Conservation (phyloP, 2,888 invertebrate genomes). For the Drosophila helvetica region DNA sequence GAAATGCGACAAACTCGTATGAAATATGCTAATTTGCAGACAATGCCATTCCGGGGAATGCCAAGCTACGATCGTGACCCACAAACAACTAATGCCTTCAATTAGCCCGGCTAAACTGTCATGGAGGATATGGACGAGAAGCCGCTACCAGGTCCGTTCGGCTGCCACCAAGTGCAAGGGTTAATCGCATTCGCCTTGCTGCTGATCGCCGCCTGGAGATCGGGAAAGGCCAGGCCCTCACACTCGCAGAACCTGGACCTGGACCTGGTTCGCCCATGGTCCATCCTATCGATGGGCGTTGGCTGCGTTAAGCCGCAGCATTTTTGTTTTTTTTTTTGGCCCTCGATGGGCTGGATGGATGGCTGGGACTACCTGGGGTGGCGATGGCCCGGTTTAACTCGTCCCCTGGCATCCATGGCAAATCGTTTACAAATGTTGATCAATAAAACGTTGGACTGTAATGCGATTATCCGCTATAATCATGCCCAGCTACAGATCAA, state of each 20-base stretch:
- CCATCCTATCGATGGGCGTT: slow-evolving; percentile 56
- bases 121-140: slow-evolving; percentile 7
- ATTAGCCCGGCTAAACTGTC: slow-evolving; percentile 66
- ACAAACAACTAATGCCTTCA: slow-evolving; percentile 79
- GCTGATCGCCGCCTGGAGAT: slow-evolving; percentile 52
- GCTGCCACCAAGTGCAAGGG: slow-evolving; percentile 42
- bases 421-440: slow-evolving; percentile 83
- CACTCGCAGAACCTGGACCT: slow-evolving; percentile 1
- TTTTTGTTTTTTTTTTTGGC: slow-evolving; percentile 16
- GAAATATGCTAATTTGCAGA: slow-evolving; percentile 69
- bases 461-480: slow-evolving; percentile 83
- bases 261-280: slow-evolving; percentile 10
- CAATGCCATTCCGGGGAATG: slow-evolving; percentile 68
- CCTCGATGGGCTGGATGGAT: slow-evolving; percentile 17
- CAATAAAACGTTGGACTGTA: slow-evolving; percentile 78
- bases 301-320: slow-evolving; percentile 68
- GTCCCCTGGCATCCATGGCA: slow-evolving; percentile 46
- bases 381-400: slow-evolving; percentile 35
- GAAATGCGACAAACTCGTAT: slow-evolving; percentile 41
- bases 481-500: slow-evolving; percentile 69
- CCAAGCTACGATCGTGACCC: slow-evolving; percentile 55
- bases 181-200: slow-evolving; percentile 76
- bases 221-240: slow-evolving; percentile 49
- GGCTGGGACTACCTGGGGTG: slow-evolving; percentile 21
- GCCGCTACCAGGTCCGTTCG: slow-evolving; percentile 9